phyloP scores from a whole-genome alignment of 92 coral and sea anemone species.

The Porites cylindrica region DNA sequence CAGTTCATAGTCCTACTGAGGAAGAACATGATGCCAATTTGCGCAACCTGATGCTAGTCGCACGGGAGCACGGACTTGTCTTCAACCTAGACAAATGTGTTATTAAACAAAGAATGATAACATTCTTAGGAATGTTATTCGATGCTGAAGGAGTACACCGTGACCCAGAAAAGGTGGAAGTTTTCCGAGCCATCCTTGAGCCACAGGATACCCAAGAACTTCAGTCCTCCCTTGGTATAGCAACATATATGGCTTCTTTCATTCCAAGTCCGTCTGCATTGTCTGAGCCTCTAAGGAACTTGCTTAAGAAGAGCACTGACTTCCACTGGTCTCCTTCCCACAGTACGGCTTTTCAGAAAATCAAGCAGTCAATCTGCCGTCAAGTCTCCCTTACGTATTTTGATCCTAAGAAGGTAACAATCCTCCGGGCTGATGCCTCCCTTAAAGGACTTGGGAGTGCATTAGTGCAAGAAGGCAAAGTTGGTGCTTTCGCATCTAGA shows the following conservation, averaged over 20 bases:
- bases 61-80: not conserved
- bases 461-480: conserved; percentile 40
- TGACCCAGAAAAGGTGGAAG: not conserved
- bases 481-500: conserved; percentile 40
- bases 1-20: conserved; percentile 12
- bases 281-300: not conserved
- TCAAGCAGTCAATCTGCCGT: conserved; percentile 24
- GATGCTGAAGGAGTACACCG: not conserved
- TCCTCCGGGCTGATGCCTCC: conserved; percentile 38
- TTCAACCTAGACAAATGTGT: not conserved
- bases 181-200: not conserved
- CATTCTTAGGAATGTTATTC: conserved; percentile 18
- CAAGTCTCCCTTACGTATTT: conserved; percentile 32
- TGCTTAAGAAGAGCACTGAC: not conserved
- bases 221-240: conserved; percentile 30
- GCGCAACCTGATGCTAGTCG: conserved; percentile 31
- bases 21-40: conserved; percentile 23
- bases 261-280: conserved; percentile 9
- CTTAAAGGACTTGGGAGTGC: conserved; percentile 34
- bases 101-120: not conserved
- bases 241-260: conserved; percentile 36
- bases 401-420: conserved; percentile 32
- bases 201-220: conserved; percentile 27
- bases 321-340: conserved; percentile 21
- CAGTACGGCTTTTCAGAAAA: conserved; percentile 18